Conservation (phyloP, 2,888 invertebrate genomes). For the Cantharis nigra region DNA sequence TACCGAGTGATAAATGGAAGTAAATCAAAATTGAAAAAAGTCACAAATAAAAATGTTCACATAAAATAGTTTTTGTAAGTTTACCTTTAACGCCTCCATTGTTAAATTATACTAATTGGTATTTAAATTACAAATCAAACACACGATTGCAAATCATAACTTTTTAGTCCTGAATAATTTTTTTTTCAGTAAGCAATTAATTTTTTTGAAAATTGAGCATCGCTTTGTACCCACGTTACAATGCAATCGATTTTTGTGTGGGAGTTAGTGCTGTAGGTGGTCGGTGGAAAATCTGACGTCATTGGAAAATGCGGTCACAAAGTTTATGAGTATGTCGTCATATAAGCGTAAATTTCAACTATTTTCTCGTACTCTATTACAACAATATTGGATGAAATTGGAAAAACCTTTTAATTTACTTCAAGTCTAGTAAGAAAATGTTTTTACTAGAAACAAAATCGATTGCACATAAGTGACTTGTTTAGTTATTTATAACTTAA, state of each 20-base stretch:
- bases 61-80: not conserved
- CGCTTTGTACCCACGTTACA: not conserved
- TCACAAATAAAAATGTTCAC: not conserved
- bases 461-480: not conserved
- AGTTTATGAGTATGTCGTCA: slow-evolving; percentile 9
- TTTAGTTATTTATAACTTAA: not conserved
- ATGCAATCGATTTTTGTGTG: not conserved
- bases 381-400: not conserved
- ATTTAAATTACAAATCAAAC: not conserved
- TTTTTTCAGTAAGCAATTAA: not conserved
- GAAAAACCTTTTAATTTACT: not conserved
- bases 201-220: not conserved
- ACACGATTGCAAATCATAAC: not conserved
- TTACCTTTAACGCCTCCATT: not conserved
- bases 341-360: slow-evolving; percentile 5
- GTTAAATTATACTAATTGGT: not conserved
- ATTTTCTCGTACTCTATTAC: not conserved
- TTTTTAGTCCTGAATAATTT: too few relatives aligned
- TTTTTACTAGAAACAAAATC: not conserved
- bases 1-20: not conserved
- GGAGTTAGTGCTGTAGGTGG: not conserved
- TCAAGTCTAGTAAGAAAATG: not conserved
- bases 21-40: not conserved
- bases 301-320: not conserved
- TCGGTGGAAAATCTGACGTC: slow-evolving; percentile 4